Evolutionary conservation across 2,797 vertebrate species (phyloP), one percentile per base, ranked within the genome.

Genomic region (Liasis olivaceus): DNA sequence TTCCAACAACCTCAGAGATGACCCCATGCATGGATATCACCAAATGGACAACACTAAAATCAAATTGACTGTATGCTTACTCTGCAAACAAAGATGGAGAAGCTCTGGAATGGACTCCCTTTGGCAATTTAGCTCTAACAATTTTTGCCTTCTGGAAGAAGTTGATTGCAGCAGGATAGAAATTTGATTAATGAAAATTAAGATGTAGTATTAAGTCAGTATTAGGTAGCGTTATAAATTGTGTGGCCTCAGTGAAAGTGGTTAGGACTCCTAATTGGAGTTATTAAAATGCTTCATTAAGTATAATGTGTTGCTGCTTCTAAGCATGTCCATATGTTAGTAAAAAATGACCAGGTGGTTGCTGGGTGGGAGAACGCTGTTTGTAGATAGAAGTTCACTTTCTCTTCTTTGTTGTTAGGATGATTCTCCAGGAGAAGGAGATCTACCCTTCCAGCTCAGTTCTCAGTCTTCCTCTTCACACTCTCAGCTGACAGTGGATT

Each of bases 401-500:
- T 0, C 1, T 0, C 94, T 96, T 93, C 87, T 94, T 87, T 89
- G n/a, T 94, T 94, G 89, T 86, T 96, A 99, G 99, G 99, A 99
- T 22, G 99, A 99, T 88, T 98, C 98, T 1, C 95, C 98, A 0
- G 98, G 98, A 87, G 99, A 99, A 63, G 98, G 98, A 72, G 98
- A 98, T 95, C 96, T 99, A 94, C 98, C 99, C 1, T 98, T 99
- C 95, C 98, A 99, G 87, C 97, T 99, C 94, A 98, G 98, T 95
- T 98, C 98, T 0, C 98, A 99, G 97, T 98, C 98, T 1, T 98
- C 98, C 47, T 98, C 98, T 0, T 98, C 98, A n/a, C 98, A 99
- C 95, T 98, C 99, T 20, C 98, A 98, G 97, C 98, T 99, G 84
- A 98, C 99, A 0, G 98, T 98, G 3, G 98, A 99, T 96, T 96